Base-by-base conservation (phyloP, 2,797 vertebrate species). In the Anguilla megastoma region DNA sequence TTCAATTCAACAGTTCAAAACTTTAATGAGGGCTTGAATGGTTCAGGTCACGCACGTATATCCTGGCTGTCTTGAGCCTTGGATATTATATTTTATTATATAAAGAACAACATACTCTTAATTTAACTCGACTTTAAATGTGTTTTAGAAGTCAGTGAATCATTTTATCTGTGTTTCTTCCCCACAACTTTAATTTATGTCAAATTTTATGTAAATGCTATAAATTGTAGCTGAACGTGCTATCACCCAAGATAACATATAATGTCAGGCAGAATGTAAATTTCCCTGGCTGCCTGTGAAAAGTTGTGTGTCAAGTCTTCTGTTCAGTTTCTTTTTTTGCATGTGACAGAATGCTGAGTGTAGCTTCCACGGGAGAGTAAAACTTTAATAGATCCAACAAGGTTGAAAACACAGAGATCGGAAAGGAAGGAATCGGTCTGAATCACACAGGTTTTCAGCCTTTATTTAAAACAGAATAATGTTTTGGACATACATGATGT, bases 181-280 rank as follows among this genome's bases (percentile, higher is more conserved):
- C 14, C 71, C 18, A 7, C 56, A 83, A 27, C 86, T 87, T 87
- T 69, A 36, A 87, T 56, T n/a, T 79, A n/a, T n/a, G 36, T 87
- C 21, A 56, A 63, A 27, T 33, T n/a, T 24, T 85, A 85, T 69
- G 80, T 27, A 87, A 87, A 87, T 84, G 58, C 4, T 87, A 33
- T 45, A 84, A 6, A 9, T 84, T 82, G 63, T 71, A 84, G 33
- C 27, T 69, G 30, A 79, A 45, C 66, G 7, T 84, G 12, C 48
- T 84, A 84, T 30, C 27, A 33, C 58, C 41, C 18, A 52, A 63
- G 84, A 87, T 84, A 84, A 33, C 21, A 36, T n/a, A 4, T 0
- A 10, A 9, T 58, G 71, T 36, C 33, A 9, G 50, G 33, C 60
- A n/a, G 33, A 58, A 87, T 18, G 48, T 84, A 84, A 87, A 87